Conservation (phyloP, 2,888 invertebrate species). For the Anodontia alba region DNA sequence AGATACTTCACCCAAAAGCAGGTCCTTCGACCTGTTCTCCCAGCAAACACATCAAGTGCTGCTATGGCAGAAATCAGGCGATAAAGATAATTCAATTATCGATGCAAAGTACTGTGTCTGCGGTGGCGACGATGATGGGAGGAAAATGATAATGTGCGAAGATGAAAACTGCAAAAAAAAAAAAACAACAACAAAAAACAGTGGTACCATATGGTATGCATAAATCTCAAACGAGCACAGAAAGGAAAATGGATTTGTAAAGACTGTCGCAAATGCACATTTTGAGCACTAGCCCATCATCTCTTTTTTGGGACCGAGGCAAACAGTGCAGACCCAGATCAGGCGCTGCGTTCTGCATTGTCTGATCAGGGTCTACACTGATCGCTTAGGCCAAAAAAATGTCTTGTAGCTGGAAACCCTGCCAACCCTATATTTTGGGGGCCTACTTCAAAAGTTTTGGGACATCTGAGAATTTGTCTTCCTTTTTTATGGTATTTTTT, state of each 20-base stretch:
- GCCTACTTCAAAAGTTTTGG: no score
- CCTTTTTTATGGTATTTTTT: no score
- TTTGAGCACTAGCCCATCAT: neutral
- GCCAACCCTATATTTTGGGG: no score
- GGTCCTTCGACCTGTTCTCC: conserved; percentile 3
- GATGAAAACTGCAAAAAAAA: conserved; percentile 26
- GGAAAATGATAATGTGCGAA: conserved; percentile 40
- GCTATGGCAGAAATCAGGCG: neutral
- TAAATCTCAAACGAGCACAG: conserved; percentile 33
- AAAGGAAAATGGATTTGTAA: conserved; percentile 31
- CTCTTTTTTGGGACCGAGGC: no score
- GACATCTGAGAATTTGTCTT: no score
- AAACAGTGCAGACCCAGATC: no score
- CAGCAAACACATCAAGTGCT: neutral
- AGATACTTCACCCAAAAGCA: conserved; percentile 19
- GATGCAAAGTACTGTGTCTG: conserved; percentile 26
- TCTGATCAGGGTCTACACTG: no score
- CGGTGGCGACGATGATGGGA: conserved; percentile 31
- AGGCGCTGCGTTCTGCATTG: no score
- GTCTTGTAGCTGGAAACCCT: no score
- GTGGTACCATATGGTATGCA: conserved; percentile 36
- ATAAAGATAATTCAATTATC: neutral
- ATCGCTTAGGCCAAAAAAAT: no score
- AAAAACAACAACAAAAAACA: no score
- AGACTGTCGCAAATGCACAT: no score